Percentiles rank a stretch among this genome's conserved stretches.
These are phyloP conservation scores for Dastarcus helophoroides DNA, from an alignment of 2,888 invertebrate species.

Conservation along the genomic window DNA sequence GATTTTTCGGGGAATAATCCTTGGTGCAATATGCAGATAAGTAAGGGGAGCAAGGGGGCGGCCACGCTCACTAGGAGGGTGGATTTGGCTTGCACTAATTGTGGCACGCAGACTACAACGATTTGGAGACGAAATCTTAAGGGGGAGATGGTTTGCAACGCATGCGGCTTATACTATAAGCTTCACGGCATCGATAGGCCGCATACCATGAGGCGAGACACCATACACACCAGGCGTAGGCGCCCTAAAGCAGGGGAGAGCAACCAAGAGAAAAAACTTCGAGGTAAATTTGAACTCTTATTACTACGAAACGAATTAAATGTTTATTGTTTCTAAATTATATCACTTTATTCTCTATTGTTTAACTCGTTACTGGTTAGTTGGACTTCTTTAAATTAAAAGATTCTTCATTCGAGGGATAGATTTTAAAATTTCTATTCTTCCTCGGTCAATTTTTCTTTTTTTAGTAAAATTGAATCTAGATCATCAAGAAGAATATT, in stretches of 20 bases:
- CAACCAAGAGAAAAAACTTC: constrained; percentile 17
- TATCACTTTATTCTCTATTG: too few species aligned
- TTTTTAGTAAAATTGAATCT: too few species aligned
- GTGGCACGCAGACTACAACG: constrained; percentile 94
- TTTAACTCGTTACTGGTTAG: too few species aligned
- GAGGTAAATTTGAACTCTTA: too few species aligned
- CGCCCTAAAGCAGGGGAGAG: constrained; percentile 62
- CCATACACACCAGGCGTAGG: constrained; percentile 86
- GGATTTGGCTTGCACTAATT: constrained; percentile 90
- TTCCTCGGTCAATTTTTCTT: too few species aligned
- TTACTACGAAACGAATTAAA: too few species aligned
- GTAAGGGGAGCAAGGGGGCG: constrained; percentile 31
- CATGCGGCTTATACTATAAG: constrained; percentile 96
- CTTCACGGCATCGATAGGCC: constrained; percentile 90
- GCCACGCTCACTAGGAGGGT: constrained; percentile 44
- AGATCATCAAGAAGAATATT: too few species aligned
- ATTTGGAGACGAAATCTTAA: constrained; percentile 93
- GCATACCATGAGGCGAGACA: constrained; percentile 90
- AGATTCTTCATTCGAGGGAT: too few species aligned
- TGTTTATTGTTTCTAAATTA: too few species aligned
- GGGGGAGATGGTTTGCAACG: constrained; percentile 98
- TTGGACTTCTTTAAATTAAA: too few species aligned
- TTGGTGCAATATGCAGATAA: constrained; percentile 35
- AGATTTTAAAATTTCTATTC: too few species aligned
- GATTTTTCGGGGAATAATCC: constrained; percentile 35